A percentile compares a stretch with the other conserved stretches of the same genome.
These are phyloP conservation scores for Pseudococcus longispinus DNA, from an alignment of 2,888 invertebrate species.

Conservation along the genomic window DNA sequence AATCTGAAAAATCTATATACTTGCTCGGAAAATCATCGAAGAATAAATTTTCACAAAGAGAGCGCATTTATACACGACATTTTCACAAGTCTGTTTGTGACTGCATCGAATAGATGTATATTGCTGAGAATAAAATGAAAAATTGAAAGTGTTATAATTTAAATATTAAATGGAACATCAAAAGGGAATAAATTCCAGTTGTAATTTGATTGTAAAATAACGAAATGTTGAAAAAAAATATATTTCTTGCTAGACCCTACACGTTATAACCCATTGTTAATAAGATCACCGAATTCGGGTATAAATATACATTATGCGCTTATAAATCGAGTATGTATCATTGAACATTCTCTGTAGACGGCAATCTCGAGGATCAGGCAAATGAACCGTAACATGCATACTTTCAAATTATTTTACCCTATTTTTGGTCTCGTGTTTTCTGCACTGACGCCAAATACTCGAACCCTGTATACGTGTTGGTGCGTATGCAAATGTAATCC, in stretches of 20 bases:
- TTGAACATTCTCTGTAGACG: slow-evolving; percentile 53
- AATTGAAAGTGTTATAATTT: slow-evolving; percentile 23
- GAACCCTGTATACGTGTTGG: not conserved
- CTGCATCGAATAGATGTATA: not conserved
- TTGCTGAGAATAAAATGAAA: not conserved
- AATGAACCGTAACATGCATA: slow-evolving; percentile 53
- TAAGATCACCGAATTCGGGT: slow-evolving; percentile 45
- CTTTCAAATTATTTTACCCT: slow-evolving; percentile 20
- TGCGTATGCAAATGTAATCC: not conserved
- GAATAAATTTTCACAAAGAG: not conserved
- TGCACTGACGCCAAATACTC: not conserved
- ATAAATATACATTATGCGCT: slow-evolving; percentile 51
- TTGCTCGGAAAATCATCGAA: not conserved
- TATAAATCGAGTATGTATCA: slow-evolving; percentile 56
- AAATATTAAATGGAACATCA: slow-evolving; percentile 33
- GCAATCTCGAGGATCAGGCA: slow-evolving; percentile 52
- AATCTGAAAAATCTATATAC: not conserved
- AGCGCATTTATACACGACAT: slow-evolving; percentile 1
- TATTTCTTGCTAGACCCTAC: not conserved
- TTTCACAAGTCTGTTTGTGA: slow-evolving; percentile 25
- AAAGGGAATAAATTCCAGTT: slow-evolving; percentile 23
- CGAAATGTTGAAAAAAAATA: slow-evolving; percentile 9
- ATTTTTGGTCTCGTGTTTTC: slow-evolving; percentile 19
- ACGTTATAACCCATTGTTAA: slow-evolving; percentile 49
- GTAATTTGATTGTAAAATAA: slow-evolving; percentile 36